Conservation (phyloP, 2,797 vertebrate species). For the Anolis apletophallus region DNA sequence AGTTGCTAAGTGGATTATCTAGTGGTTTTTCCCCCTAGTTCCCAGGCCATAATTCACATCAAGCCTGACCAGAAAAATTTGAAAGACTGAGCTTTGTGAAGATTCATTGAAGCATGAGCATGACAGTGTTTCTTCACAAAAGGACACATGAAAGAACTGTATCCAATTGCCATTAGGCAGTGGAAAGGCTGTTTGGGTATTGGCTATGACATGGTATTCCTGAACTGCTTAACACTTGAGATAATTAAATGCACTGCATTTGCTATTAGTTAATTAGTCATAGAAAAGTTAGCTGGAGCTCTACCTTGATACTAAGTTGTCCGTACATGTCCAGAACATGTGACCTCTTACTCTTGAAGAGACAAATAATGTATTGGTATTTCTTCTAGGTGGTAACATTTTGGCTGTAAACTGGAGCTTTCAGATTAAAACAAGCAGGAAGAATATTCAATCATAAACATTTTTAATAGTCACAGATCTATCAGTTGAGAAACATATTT, state of each 20-base stretch:
- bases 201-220: neutral
- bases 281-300: neutral
- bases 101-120: slow-evolving; percentile 11
- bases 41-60: slow-evolving; percentile 22
- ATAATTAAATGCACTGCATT: slow-evolving; percentile 21
- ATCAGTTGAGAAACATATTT: neutral
- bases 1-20: slow-evolving; percentile 26
- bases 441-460: neutral
- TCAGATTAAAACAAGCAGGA: neutral
- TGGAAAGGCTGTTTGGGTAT: neutral
- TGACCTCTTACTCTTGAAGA: neutral
- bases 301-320: neutral
- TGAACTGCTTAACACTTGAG: slow-evolving; percentile 3
- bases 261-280: slow-evolving; percentile 7
- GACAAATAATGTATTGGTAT: neutral
- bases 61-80: neutral
- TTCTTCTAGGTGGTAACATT: neutral
- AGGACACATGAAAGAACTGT: slow-evolving; percentile 30
- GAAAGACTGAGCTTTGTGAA: slow-evolving; percentile 7
- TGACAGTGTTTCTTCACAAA: slow-evolving; percentile 7
- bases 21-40: neutral
- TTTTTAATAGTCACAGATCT: neutral
- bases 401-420: neutral
- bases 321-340: neutral
- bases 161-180: slow-evolving; percentile 15